phyloP scores from a whole-genome alignment of 2,888 invertebrate genomes.

The Scrobipalpa costella region DNA sequence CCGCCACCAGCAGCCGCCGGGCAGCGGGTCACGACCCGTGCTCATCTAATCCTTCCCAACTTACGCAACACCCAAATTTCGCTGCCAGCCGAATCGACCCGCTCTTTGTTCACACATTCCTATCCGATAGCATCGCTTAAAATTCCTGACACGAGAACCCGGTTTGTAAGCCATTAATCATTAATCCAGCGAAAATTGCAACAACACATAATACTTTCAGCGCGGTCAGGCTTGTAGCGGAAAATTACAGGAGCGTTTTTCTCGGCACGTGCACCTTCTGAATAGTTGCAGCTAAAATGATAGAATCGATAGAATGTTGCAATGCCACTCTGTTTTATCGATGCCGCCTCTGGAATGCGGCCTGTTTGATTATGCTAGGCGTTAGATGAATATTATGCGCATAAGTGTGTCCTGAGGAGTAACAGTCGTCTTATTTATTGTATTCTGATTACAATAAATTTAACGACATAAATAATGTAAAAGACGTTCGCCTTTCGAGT shows the following conservation, averaged over 20 bases:
- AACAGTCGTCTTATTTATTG: constrained; percentile 5
- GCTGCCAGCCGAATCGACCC: constrained; percentile 32
- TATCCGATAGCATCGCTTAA: neutral
- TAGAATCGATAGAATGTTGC: constrained; percentile 52
- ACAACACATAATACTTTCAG: constrained; percentile 50
- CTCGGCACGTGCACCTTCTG: constrained; percentile 48
- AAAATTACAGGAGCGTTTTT: constrained; percentile 58
- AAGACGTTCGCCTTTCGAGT: neutral
- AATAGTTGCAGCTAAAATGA: constrained; percentile 39
- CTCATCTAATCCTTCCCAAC: constrained; percentile 47
- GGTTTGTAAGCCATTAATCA: constrained; percentile 14
- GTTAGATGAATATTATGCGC: constrained; percentile 5
- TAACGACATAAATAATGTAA: constrained; percentile 7
- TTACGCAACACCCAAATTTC: constrained; percentile 49
- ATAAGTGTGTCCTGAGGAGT: neutral
- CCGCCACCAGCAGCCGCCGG: constrained; percentile 37
- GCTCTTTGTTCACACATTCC: neutral
- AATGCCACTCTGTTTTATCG: constrained; percentile 39
- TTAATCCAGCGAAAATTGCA: constrained; percentile 23
- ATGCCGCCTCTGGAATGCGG: constrained; percentile 41
- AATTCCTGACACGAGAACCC: constrained; percentile 11
- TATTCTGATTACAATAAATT: constrained; percentile 12
- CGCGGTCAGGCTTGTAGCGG: constrained; percentile 57
- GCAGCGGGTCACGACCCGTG: constrained; percentile 53
- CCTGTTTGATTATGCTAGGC: constrained; percentile 23